phyloP scores from a whole-genome alignment of 2,888 invertebrate species.

The Cataglyphis cursor region DNA sequence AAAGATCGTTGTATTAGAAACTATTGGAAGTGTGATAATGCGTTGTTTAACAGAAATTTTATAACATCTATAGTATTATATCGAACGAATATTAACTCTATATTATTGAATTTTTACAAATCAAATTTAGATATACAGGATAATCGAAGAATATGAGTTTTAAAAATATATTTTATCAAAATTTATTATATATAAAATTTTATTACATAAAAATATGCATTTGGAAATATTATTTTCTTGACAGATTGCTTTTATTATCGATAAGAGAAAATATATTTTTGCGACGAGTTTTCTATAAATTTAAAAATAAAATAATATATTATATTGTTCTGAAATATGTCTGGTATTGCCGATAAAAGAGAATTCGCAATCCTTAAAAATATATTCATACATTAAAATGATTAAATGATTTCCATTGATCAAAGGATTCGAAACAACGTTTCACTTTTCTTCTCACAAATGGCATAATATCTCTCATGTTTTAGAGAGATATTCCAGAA shows the following conservation, averaged over 20 bases:
- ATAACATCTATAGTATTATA: not conserved
- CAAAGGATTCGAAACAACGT: not conserved
- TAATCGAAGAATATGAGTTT: not conserved
- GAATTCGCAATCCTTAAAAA: not conserved
- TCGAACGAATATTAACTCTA: not conserved
- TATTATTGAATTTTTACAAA: not conserved
- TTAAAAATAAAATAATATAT: not conserved
- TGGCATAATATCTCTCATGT: not conserved
- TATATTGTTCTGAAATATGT: not conserved
- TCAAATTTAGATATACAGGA: not conserved
- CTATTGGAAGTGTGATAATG: not conserved
- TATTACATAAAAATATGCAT: not conserved
- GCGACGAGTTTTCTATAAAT: not conserved
- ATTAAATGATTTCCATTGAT: not conserved
- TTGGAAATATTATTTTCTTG: not conserved
- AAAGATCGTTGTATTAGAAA: not conserved
- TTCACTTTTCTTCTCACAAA: not conserved
- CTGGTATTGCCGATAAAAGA: not conserved
- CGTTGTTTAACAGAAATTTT: not conserved
- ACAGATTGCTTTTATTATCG: not conserved
- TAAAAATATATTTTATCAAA: not conserved
- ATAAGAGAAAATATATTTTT: not conserved
- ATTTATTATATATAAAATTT: not conserved
- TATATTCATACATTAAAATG: not conserved
- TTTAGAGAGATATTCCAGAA: constrained; percentile 24